These are phyloP conservation scores for Dendrocincla tyrannina DNA, from an alignment of 2,797 vertebrate species.

Conservation along the genomic window DNA sequence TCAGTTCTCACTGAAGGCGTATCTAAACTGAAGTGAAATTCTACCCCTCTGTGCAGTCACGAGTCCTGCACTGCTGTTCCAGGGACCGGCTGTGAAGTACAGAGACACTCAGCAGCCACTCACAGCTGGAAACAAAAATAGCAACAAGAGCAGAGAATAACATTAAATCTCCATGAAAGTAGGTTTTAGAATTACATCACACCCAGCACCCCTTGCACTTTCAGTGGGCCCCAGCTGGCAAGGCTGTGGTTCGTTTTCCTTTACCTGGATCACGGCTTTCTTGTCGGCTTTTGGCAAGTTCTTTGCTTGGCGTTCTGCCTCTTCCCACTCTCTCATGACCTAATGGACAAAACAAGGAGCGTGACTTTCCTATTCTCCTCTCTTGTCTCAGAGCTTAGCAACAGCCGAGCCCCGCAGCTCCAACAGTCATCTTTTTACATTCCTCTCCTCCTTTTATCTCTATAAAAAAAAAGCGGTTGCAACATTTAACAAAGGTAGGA, in stretches of 20 bases:
- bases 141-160: not conserved
- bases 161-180: not conserved
- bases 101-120: not conserved
- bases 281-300: slow-evolving; percentile 94
- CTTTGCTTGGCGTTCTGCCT: slow-evolving; percentile 95
- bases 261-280: slow-evolving; percentile 97
- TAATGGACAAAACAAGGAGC: slow-evolving; percentile 58
- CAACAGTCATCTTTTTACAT: not conserved
- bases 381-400: not conserved
- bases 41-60: not conserved
- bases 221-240: not conserved
- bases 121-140: not conserved
- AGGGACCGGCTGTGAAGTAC: not conserved
- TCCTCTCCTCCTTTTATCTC: not conserved
- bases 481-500: not conserved
- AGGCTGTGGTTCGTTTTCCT: not conserved
- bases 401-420: not conserved
- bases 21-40: not conserved
- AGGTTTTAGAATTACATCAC: not conserved
- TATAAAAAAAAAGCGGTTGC: not conserved
- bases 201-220: not conserved
- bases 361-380: not conserved
- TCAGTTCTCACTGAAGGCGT: not conserved
- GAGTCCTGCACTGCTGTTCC: not conserved
- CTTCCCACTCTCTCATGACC: slow-evolving; percentile 99